Base-by-base conservation (phyloP, 2,888 invertebrate genomes). In the Drosophila neoperkinsi region DNA sequence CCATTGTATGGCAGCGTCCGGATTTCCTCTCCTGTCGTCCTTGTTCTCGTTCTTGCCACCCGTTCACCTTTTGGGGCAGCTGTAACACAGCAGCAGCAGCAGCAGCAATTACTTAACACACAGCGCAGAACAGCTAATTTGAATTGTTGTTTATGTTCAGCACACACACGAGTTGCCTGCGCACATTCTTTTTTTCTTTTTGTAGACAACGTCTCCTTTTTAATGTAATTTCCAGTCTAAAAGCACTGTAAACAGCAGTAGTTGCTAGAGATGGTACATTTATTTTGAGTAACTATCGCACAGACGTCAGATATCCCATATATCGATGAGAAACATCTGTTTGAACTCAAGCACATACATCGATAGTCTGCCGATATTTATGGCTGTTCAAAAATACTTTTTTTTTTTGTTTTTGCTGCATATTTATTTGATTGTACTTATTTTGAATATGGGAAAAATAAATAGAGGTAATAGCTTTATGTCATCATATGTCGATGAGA, bases 201-300 rank as follows among this genome's bases (percentile, higher is more conserved):
- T 36, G 33, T 46, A 30, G n/a, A 4, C 31, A 43, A 49, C 25
- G 25, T 64, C 33, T 41, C 4, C 16, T 65, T 63, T 52, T 72
- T 56, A 28, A 18, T 41, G 43, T 56, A 34, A 59, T 55, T 61
- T 55, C 16, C 21, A 53, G 43, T n/a, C 33, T 30, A 46, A 69
- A 52, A 71, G 56, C 61, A 70, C 53, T 62, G 66, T 79, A 82
- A 79, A 82, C 82, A 82, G 66, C 79, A 79, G 66, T 34, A 77
- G 50, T 55, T 43, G 34, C 43, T 65, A 60, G 64, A 30, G 72
- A 43, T 60, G 72, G 11, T 30, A 59, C 25, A n/a, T 25, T 4
- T 25, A 59, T 57, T 67, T 61, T 33, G 60, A 71, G 51, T 31
- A 66, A 50, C 34, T 77, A 77, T 81, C 78, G 82, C 36, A 60